Base-by-base conservation (phyloP, 2,888 invertebrate genomes). In the Leptura quadrifasciata region DNA sequence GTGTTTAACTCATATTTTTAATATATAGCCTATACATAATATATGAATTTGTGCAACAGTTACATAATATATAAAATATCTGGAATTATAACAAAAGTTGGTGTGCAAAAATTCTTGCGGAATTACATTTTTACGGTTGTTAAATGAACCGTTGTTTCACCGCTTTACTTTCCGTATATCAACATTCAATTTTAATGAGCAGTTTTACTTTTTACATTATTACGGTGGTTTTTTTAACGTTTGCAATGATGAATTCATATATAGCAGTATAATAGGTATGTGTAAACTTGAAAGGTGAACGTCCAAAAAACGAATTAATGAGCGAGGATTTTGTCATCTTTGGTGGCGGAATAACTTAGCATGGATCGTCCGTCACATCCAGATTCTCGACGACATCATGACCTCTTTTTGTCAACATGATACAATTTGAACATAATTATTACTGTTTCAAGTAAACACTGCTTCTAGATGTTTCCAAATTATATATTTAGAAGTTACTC, bases 161-260 rank as follows among this genome's bases (percentile, higher is more conserved):
- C n/a, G n/a, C 1, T 47, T 47, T n/a, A 47, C n/a, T 47, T 47
- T 47, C 47, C 12, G 47, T 47, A 47, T n/a, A 5, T n/a, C n/a
- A 47, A 47, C 47, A n/a, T 47, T 15, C 5, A 47, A 47, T 47
- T 47, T 47, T 47, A 47, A 47, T 47, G 5, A n/a, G n/a, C n/a
- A 47, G 47, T 47, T 47, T 47, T n/a, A 47, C n/a, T n/a, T 47
- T 47, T 47, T 47, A n/a, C n/a, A 47, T n/a, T 17, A 47, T n/a
- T 47, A 47, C 47, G 39, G 15, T 15, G 9, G 5, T 6, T 47
- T 47, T n/a, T 2, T 47, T 47, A 10, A 47, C n/a, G 47, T 47
- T n/a, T 47, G 47, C 15, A 47, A 47, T 3, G n/a, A n/a, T 4
- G 3, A 12, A 47, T 12, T 47, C 15, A 47, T 5, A n/a, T 47